Percentiles rank a stretch among this genome's conserved stretches.
Evolutionary conservation across 2,113 vertebrate genomes (phyloP).

Genomic region (Nibea coibor): DNA sequence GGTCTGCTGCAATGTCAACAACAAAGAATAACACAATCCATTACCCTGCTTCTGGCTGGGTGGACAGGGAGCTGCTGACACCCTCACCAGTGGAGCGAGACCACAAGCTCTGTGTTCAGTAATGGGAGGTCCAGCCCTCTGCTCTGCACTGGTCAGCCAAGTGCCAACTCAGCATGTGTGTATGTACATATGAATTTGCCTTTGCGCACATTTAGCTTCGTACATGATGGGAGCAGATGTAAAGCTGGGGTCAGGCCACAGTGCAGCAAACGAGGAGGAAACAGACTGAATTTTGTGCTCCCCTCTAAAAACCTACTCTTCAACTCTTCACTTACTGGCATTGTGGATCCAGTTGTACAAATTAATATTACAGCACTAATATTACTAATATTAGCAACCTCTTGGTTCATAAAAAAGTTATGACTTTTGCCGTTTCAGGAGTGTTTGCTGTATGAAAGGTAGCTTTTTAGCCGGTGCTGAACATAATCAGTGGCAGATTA

Average conservation of each 20-base stretch:
- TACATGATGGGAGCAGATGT: constrained; percentile 34
- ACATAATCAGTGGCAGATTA: neutral
- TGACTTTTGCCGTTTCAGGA: neutral
- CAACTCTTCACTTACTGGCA: neutral
- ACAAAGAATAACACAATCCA: constrained; percentile 78
- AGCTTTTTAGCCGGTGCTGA: no score
- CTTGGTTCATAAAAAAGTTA: neutral
- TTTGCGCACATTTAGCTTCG: constrained; percentile 21
- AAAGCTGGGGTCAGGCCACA: constrained; percentile 29
- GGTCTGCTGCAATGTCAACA: constrained; percentile 70
- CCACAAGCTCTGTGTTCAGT: constrained; percentile 68
- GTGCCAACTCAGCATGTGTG: constrained; percentile 67
- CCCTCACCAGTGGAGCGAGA: constrained; percentile 67
- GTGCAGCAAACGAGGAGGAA: constrained; percentile 10
- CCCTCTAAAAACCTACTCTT: neutral
- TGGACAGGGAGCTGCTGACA: constrained; percentile 67
- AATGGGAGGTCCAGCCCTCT: constrained; percentile 73
- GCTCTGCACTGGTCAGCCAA: constrained; percentile 66
- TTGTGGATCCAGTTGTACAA: neutral
- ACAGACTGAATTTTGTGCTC: neutral
- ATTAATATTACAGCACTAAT: neutral
- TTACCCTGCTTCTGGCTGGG: constrained; percentile 71
- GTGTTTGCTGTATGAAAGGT: neutral
- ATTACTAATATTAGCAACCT: no score
- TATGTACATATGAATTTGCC: constrained; percentile 25